Conservation (phyloP, 2,113 vertebrate genomes). For the Phaethornis superciliosus region DNA sequence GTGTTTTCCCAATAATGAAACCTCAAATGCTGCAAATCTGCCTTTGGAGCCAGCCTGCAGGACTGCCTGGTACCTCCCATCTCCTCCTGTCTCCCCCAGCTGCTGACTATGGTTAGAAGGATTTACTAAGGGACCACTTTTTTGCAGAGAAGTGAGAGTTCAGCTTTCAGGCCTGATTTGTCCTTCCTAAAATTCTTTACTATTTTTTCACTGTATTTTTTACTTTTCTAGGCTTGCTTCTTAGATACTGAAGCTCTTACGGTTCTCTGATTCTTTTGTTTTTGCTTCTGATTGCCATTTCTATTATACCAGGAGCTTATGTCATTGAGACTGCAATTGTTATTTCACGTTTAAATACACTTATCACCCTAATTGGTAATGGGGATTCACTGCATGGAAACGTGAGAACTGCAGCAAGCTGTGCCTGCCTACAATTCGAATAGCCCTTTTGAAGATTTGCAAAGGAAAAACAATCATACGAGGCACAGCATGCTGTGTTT, state of each 20-base stretch:
- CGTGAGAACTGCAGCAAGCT: not conserved
- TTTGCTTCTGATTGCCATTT: constrained; percentile 26
- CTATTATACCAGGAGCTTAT: not conserved
- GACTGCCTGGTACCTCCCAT: not conserved
- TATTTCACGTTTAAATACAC: constrained; percentile 31
- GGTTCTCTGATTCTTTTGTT: not conserved
- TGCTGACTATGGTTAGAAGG: not conserved
- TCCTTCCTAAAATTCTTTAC: not conserved
- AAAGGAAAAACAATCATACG: not conserved
- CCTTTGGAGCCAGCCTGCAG: not conserved
- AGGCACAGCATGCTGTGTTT: not conserved
- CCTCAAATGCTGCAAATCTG: not conserved
- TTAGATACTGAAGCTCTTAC: not conserved
- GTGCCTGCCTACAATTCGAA: not conserved
- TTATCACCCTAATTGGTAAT: constrained; percentile 37
- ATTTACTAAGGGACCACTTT: not conserved
- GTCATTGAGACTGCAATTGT: not conserved
- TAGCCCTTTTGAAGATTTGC: not conserved
- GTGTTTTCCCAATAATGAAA: not conserved
- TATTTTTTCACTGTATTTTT: not conserved
- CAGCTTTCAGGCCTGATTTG: not conserved
- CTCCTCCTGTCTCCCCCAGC: not conserved
- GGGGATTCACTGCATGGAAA: constrained; percentile 23
- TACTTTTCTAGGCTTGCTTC: not conserved
- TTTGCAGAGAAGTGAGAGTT: not conserved